Base-by-base conservation (phyloP, 1,140 invertebrate genomes). In the Drosophila leontia region DNA sequence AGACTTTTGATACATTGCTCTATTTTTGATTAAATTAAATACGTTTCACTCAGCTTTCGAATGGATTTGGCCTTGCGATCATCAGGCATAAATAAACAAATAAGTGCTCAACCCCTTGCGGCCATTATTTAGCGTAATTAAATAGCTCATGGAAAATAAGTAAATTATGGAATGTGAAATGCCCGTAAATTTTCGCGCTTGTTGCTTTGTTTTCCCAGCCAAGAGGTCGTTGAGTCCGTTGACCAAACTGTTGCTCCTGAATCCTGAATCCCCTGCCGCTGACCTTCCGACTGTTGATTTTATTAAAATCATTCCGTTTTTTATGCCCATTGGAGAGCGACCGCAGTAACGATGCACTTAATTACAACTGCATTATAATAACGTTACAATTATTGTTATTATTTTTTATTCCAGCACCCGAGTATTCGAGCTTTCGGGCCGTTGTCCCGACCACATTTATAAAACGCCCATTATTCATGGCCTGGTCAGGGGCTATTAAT, bases 371-470 rank as follows among this genome's bases (percentile, higher is more conserved):
- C 76, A 78, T 78, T 78, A 79, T 79, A 78, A 78, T 64, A 71
- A 79, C 65, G 75, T 72, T 79, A 78, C 76, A 79, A 79, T 72
- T 64, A 79, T 79, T 78, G 68, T 79, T 79, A 78, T 79, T 74
- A 72, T 78, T 78, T 70, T 79, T 77, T 68, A 61, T 59, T 26
- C 50, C 34, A 35, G 63, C 63, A 42, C 57, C 50, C n/a, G 29
- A 51, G 50, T 11, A 51, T 51, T 34, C 29, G n/a, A 17, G 32
- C 50, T 12, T 34, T 51, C 50, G 29, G 11, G 1, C 53, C 29
- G 32, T 34, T 55, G 48, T 41, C 45, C 71, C 53, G 57, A 64
- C 74, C 75, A 69, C 75, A 78, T 79, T 78, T 79, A 72, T 78
- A 78, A 79, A 72, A 78, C 37, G 47, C 26, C 59, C 76, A 79